A percentile compares a stretch with the other conserved stretches of the same genome.
These are phyloP conservation scores for Channa maculata DNA, from an alignment of 2,113 vertebrate species.

Conservation along the genomic window DNA sequence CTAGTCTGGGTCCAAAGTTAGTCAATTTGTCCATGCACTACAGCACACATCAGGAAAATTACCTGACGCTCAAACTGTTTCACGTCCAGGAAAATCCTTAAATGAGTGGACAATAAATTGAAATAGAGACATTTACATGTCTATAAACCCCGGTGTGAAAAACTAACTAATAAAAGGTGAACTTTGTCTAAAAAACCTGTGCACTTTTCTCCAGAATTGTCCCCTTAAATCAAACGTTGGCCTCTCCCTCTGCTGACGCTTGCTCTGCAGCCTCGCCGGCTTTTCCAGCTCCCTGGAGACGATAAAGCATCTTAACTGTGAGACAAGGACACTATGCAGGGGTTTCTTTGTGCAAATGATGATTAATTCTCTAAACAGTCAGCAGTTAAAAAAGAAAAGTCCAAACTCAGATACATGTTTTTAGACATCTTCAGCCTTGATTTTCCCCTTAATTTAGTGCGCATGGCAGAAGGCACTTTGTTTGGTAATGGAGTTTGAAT, in stretches of 20 bases:
- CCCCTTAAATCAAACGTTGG: conserved; percentile 49
- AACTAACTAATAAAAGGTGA: background rate
- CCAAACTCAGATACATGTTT: background rate
- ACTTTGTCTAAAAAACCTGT: background rate
- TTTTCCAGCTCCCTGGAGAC: conserved; percentile 23
- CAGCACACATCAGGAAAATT: background rate
- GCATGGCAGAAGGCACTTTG: background rate
- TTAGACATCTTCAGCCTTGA: background rate
- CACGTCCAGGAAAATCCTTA: background rate
- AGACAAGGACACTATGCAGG: conserved; percentile 23
- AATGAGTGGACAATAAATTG: background rate
- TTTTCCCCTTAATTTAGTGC: background rate
- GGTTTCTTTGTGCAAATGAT: conserved; percentile 39
- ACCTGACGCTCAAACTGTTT: background rate
- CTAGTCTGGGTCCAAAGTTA: too few relatives aligned
- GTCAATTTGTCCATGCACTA: background rate
- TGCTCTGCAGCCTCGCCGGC: conserved; percentile 28
- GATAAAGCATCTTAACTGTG: conserved; percentile 42
- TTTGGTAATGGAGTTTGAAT: conserved; percentile 8
- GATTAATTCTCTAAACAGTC: conserved; percentile 34
- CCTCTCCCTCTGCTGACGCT: conserved; percentile 3
- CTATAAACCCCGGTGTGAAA: too few relatives aligned
- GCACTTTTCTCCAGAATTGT: conserved; percentile 16
- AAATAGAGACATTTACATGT: background rate
- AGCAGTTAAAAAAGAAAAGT: conserved; percentile 3